Percentiles rank a stretch among this genome's conserved stretches.
Conservation (phyloP, 2,797 vertebrate species). For the Hephaestus fuliginosus region DNA sequence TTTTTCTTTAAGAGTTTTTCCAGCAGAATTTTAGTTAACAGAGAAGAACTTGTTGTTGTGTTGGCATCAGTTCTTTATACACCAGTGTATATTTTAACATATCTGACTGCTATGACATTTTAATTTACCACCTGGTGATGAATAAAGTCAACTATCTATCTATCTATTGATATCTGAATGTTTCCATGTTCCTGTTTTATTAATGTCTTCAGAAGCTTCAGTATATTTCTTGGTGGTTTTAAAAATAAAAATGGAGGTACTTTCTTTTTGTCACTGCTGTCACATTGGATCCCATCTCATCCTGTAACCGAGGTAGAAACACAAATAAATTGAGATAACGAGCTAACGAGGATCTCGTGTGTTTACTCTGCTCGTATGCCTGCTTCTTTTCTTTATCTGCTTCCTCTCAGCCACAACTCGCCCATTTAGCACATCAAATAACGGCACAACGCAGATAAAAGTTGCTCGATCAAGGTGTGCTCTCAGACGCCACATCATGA, state of each 20-base stretch:
- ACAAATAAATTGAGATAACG: not conserved
- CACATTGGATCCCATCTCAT: not conserved
- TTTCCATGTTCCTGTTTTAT: not conserved
- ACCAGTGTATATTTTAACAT: too few species aligned
- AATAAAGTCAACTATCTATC: too few species aligned
- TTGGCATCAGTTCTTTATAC: too few species aligned
- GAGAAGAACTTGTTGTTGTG: too few species aligned
- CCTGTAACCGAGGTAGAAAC: not conserved
- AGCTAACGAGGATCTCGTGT: not conserved
- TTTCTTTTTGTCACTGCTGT: not conserved
- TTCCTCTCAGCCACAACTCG: slow-evolving; percentile 18
- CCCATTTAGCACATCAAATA: slow-evolving; percentile 58
- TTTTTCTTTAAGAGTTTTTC: too few species aligned
- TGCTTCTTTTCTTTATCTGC: slow-evolving; percentile 43
- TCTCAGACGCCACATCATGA: slow-evolving; percentile 61
- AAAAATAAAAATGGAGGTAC: not conserved
- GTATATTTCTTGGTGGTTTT: not conserved
- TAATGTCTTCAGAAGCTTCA: not conserved
- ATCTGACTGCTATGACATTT: too few species aligned
- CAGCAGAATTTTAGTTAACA: too few species aligned
- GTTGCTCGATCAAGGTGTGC: slow-evolving; percentile 21
- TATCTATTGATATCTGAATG: not conserved
- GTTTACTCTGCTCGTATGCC: slow-evolving; percentile 1
- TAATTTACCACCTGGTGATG: too few species aligned
- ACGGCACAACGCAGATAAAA: slow-evolving; percentile 40